Evolutionary conservation across 1,140 invertebrate species (phyloP).

Genomic region (Drosophila nigromelanica): DNA sequence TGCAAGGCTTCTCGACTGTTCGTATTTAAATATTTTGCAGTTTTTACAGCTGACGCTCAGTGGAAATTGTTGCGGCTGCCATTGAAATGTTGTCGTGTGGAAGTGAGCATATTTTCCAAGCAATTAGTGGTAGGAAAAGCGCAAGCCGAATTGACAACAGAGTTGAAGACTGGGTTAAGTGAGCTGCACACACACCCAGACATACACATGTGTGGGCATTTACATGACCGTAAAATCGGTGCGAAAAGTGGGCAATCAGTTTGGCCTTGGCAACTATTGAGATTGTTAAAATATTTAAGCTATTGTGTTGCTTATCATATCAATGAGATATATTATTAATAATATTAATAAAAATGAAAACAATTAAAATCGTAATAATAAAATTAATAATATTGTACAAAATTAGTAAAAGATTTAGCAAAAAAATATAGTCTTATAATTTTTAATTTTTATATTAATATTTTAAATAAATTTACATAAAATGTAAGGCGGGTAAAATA

Average conservation of each 20-base stretch:
- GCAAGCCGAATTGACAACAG: constrained; percentile 36
- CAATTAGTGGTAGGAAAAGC: constrained; percentile 63
- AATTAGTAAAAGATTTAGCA: too few relatives aligned
- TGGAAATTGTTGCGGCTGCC: constrained; percentile 67
- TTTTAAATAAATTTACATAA: too few relatives aligned
- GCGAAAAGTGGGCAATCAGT: constrained; percentile 12
- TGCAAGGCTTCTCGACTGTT: constrained; percentile 6
- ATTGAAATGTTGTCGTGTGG: constrained; percentile 67
- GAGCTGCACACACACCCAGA: constrained; percentile 1
- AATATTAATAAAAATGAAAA: too few relatives aligned
- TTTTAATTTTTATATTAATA: too few relatives aligned
- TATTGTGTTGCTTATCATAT: too few relatives aligned
- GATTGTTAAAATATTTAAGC: too few relatives aligned
- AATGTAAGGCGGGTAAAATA: too few relatives aligned
- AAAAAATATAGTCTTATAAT: too few relatives aligned
- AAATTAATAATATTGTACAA: too few relatives aligned
- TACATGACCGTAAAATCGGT: not conserved
- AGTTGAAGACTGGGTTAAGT: constrained; percentile 37
- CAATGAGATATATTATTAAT: too few relatives aligned
- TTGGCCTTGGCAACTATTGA: not conserved
- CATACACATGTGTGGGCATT: not conserved
- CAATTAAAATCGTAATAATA: too few relatives aligned
- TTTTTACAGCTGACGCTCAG: constrained; percentile 32
- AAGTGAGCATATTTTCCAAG: constrained; percentile 79
- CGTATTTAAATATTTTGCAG: constrained; percentile 48